phyloP scores from a whole-genome alignment of 2,888 invertebrate genomes.

The Limnephilus lunatus region DNA sequence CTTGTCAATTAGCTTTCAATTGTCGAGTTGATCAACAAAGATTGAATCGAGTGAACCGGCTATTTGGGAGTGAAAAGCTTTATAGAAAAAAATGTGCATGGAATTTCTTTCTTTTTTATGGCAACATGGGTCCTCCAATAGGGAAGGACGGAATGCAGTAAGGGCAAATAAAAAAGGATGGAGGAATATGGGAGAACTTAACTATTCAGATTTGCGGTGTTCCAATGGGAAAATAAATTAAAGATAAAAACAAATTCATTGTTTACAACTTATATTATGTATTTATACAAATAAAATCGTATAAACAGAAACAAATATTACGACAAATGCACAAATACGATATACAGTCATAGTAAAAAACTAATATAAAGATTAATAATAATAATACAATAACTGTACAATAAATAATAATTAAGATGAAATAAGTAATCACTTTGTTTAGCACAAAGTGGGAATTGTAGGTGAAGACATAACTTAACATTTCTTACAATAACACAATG shows the following conservation, averaged over 20 bases:
- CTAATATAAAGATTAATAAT: slow-evolving; percentile 61
- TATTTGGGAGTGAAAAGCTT: too few species aligned
- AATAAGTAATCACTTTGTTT: slow-evolving; percentile 59
- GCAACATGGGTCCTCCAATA: background rate
- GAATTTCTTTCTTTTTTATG: too few species aligned
- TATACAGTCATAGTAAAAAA: slow-evolving; percentile 65
- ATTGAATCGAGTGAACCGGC: too few species aligned
- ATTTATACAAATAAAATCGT: slow-evolving; percentile 66
- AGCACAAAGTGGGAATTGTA: slow-evolving; percentile 53
- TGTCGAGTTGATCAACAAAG: too few species aligned
- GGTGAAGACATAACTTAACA: slow-evolving; percentile 43
- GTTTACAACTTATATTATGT: slow-evolving; percentile 64
- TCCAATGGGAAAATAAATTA: background rate
- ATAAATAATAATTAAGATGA: slow-evolving; percentile 62
- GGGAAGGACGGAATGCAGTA: background rate
- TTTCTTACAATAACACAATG: slow-evolving; percentile 54
- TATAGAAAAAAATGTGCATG: too few species aligned
- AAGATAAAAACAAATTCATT: slow-evolving; percentile 41
- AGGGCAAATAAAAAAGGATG: background rate
- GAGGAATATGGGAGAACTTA: background rate
- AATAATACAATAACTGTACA: slow-evolving; percentile 64
- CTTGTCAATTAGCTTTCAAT: too few species aligned
- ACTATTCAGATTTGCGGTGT: background rate
- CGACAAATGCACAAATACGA: slow-evolving; percentile 66
- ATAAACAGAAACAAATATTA: slow-evolving; percentile 66